Conservation (phyloP, 2,888 invertebrate genomes). For the Hoplodrina blanda region DNA sequence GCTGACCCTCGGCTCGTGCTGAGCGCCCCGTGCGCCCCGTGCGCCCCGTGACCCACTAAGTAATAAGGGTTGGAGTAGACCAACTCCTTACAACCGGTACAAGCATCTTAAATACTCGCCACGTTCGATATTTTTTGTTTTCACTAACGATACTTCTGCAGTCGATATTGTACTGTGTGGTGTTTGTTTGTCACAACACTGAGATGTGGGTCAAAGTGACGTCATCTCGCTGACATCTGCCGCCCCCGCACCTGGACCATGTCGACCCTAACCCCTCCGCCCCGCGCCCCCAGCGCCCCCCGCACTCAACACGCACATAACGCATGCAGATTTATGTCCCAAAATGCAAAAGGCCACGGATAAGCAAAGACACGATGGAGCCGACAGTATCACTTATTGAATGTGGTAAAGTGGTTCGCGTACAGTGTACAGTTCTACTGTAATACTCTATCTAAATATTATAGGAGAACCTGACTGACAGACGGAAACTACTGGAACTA, state of each 20-base stretch:
- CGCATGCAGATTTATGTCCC: conserved; percentile 83
- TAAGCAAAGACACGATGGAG: conserved; percentile 12
- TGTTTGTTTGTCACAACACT: conserved; percentile 46
- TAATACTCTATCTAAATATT: too few relatives aligned
- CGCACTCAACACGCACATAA: conserved; percentile 50
- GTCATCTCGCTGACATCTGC: conserved; percentile 79
- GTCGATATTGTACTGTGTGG: background rate
- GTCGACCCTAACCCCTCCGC: conserved; percentile 40
- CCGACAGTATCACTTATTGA: background rate
- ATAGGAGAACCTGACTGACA: too few relatives aligned
- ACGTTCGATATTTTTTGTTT: background rate
- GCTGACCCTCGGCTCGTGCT: too few relatives aligned
- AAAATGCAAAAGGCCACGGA: conserved; percentile 28
- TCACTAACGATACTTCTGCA: conserved; percentile 6
- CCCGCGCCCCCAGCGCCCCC: conserved; percentile 19
- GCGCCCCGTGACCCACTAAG: background rate
- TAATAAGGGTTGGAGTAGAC: background rate
- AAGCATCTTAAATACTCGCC: background rate
- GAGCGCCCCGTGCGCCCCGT: conserved; percentile 7
- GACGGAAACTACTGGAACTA: too few relatives aligned
- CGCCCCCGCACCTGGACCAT: conserved; percentile 84
- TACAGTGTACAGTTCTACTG: too few relatives aligned
- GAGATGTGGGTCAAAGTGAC: conserved; percentile 78
- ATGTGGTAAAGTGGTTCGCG: too few relatives aligned
- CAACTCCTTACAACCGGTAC: background rate